Evolutionary conservation across 2,888 invertebrate genomes (phyloP), one percentile per base, ranked within the genome.

Genomic region (Agrotis ipsilon): DNA sequence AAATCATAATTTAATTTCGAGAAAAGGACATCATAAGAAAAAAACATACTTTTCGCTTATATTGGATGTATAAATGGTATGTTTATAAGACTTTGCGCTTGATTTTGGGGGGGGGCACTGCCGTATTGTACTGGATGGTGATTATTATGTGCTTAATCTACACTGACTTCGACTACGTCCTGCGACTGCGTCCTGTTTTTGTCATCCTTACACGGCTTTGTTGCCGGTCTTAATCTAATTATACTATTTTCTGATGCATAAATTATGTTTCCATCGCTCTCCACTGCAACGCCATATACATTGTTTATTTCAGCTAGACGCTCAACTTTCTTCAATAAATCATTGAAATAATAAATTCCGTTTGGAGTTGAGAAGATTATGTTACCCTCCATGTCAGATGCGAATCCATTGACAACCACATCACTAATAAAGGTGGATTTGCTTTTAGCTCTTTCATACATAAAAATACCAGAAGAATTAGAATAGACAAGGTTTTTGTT

Each of bases 381-480:
- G 16, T 90, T 83, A 11, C 88, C 90, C 21, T 86, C 65, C 13
- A 72, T 70, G 75, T 91, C 91, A 46, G 78, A 69, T 7, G 87
- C 77, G n/a, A 90, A 83, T 11, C 84, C 82, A 63, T 89, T 90
- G 0, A 83, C 65, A 19, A 72, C 66, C 27, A 82, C 76, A 7
- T 85, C 68, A n/a, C 81, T 86, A 18, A 86, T 4, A 19, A 69
- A 19, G 4, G 45, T 11, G 1, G 75, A 69, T 19, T 52, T 32
- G 0, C 32, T 45, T 16, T 57, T 65, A 18, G 27, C 61, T 72
- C 84, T 88, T 2, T 75, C 80, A 19, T 85, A 85, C 6, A 69
- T 57, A 70, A 86, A 92, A 0, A 89, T 61, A 46, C 92, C 92
- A 39, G 90, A 86, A 21, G 89, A 87, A 66, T 92, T 92, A 0